Evolutionary conservation across 2,113 vertebrate genomes (phyloP), one percentile per base, ranked within the genome.

Genomic region (Andinoacara biseriatus): DNA sequence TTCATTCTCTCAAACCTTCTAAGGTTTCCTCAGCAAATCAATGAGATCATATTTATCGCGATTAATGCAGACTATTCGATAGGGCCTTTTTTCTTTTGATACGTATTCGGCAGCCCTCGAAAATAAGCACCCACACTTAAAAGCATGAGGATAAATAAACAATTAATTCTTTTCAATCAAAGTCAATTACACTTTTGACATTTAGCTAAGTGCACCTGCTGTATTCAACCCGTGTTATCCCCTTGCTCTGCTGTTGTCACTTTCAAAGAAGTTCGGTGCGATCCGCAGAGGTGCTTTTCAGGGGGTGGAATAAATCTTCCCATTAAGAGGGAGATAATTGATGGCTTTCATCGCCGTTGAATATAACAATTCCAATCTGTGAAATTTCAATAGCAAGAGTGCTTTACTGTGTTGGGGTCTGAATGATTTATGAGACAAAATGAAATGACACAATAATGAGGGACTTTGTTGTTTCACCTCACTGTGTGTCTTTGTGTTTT

Each of bases 311-410:
- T 90, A 90, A 85, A 89, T 92, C 72, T 90, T 74, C 65, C 85
- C 80, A 85, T 88, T 87, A 90, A 88, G 81, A 78, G 80, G 80
- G 77, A 79, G 90, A 93, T 94, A 94, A 94, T 94, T 94, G 91
- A 90, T 89, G 87, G 89, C 85, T 94, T 93, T 93, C 90, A 91
- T 86, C 82, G 58, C 76, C 77, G 83, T 60, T 62, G 86, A 89
- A 84, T 82, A 84, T 86, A 88, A 90, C 90, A 93, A 92, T 91
- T 88, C 63, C 67, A 81, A 61, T 80, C 58, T 60, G 87, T 76
- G 81, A 81, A 85, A 87, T 89, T 85, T 92, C 78, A 83, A 67
- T 88, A 76, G 72, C 76, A 79, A 86, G 78, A 62, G 81, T 14
- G 33, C 89, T 86, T 86, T 72, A 43, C 76, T 61, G 74, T 80